A percentile compares a stretch with the other conserved stretches of the same genome.
These are phyloP conservation scores for Rhinophrynus dorsalis DNA, from an alignment of 2,797 vertebrate genomes.

Conservation along the genomic window DNA sequence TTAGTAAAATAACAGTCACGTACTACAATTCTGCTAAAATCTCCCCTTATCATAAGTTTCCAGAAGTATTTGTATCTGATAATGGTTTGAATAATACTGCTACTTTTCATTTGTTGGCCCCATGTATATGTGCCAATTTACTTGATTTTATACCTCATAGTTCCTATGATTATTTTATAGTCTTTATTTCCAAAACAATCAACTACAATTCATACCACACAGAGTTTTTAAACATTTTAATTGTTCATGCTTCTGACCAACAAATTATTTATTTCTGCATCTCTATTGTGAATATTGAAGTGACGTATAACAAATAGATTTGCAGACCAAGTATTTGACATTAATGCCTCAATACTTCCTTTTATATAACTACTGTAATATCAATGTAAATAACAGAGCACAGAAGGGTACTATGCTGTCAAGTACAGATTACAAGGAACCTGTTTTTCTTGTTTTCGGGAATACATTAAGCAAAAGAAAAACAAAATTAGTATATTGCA, in stretches of 20 bases:
- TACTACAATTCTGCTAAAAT: neutral
- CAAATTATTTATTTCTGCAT: neutral
- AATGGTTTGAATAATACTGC: neutral
- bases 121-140: neutral
- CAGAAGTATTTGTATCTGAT: slow-evolving; percentile 21
- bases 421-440: slow-evolving; percentile 3
- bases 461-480: slow-evolving; percentile 5
- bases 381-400: too few relatives aligned
- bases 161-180: slow-evolving; percentile 32
- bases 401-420: too few relatives aligned
- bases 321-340: too few relatives aligned
- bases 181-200: neutral
- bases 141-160: neutral
- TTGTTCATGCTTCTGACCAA: neutral
- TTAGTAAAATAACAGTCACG: neutral
- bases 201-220: neutral
- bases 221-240: neutral
- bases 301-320: neutral
- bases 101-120: neutral
- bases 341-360: too few relatives aligned
- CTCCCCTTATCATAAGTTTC: slow-evolving; percentile 16
- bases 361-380: too few relatives aligned
- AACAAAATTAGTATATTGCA: neutral
- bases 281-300: neutral
- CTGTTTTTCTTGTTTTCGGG: slow-evolving; percentile 26